Percentiles rank a stretch among this genome's conserved stretches.
Conservation (phyloP, 2,113 vertebrate genomes). For the Bubo scandiacus region DNA sequence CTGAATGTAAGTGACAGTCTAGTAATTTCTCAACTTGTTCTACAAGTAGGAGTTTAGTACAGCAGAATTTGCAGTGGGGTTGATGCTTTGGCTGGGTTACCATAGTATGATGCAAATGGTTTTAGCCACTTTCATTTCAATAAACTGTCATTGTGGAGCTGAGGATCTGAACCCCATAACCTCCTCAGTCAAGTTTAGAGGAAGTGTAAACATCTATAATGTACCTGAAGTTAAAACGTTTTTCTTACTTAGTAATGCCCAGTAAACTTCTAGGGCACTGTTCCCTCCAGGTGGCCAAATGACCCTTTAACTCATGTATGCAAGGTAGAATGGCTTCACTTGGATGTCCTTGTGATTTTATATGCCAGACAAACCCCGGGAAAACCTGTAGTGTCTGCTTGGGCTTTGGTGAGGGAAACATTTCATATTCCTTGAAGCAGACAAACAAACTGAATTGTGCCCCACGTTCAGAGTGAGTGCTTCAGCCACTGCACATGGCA, state of each 20-base stretch:
- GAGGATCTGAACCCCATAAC: neutral
- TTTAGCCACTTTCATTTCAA: neutral
- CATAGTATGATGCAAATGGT: neutral
- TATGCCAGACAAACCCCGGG: neutral
- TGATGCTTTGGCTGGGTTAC: rapidly evolving
- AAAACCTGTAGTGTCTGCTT: neutral
- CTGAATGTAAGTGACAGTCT: neutral
- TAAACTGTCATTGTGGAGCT: neutral
- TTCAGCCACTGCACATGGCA: neutral
- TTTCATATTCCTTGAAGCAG: neutral
- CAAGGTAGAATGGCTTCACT: neutral
- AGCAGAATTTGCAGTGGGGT: neutral
- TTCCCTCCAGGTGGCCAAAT: neutral
- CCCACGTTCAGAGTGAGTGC: neutral
- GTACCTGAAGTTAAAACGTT: neutral
- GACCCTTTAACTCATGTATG: neutral
- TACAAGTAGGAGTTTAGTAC: neutral
- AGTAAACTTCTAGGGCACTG: neutral
- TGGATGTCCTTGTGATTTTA: neutral
- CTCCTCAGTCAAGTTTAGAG: neutral
- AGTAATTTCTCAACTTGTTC: neutral
- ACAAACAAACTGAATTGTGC: neutral
- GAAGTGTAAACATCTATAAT: neutral
- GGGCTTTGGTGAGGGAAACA: neutral
- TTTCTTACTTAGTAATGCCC: neutral